Evolutionary conservation across 2,888 invertebrate genomes (phyloP).

Genomic region (Eupsilia transversa): DNA sequence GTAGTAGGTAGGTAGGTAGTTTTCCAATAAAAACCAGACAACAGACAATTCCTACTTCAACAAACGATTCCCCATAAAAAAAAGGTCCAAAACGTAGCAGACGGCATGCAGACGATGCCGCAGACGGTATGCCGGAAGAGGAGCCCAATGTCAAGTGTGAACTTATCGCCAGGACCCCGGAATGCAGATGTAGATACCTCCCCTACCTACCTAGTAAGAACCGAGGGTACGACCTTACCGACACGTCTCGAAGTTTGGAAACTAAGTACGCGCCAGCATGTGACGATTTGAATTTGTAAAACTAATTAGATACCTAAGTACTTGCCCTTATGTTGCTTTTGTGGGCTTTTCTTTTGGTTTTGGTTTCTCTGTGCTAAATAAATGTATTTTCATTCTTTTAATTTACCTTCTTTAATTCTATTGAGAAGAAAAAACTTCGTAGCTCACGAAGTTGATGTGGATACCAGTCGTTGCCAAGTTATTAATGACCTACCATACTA

Average conservation of each 20-base stretch:
- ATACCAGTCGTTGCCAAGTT: no score
- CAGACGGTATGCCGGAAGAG: conserved; percentile 37
- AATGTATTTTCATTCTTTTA: neutral
- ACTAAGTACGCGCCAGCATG: neutral
- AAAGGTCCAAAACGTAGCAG: conserved; percentile 29
- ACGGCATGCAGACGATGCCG: conserved; percentile 44
- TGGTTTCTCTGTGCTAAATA: neutral
- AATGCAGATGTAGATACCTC: conserved; percentile 30
- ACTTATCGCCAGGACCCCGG: conserved; percentile 33
- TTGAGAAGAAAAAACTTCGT: neutral
- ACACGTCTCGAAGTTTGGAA: conserved; percentile 1
- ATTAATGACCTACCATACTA: no score
- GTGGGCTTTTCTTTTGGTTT: neutral
- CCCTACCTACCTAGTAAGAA: neutral
- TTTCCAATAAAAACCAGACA: neutral
- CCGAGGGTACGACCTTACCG: neutral
- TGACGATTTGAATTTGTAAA: neutral
- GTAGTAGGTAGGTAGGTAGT: no score
- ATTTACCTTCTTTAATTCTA: no score
- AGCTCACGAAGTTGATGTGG: neutral
- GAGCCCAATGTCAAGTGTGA: conserved; percentile 55
- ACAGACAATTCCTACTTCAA: neutral
- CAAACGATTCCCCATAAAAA: conserved; percentile 20
- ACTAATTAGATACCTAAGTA: neutral
- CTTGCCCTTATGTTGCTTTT: neutral